These are phyloP conservation scores for Arenicola marina DNA, from an alignment of 2,888 invertebrate species.

Conservation along the genomic window DNA sequence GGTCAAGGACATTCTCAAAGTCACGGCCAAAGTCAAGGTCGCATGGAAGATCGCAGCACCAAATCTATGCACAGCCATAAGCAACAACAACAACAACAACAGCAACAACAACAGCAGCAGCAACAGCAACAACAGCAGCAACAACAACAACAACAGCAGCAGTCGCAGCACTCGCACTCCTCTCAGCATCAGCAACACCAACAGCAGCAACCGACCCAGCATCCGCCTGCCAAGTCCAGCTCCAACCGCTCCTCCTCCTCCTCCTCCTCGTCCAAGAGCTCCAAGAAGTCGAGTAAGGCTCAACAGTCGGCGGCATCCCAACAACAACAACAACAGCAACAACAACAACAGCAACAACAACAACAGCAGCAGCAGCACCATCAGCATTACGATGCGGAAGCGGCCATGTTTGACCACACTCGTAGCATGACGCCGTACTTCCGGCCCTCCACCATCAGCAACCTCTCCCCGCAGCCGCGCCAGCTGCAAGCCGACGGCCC, in stretches of 20 bases:
- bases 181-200: neutral
- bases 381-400: neutral
- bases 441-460: conserved; percentile 47
- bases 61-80: neutral
- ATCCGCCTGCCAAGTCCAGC: neutral
- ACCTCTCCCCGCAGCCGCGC: conserved; percentile 46
- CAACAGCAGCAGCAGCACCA: conserved; percentile 10
- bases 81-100: neutral
- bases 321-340: conserved; percentile 16
- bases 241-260: neutral
- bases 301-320: neutral
- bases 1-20: neutral
- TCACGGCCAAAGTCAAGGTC: neutral
- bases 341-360: conserved; percentile 2
- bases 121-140: conserved; percentile 1
- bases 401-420: conserved; percentile 37
- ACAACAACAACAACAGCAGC: neutral
- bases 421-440: conserved; percentile 54
- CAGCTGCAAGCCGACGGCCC: conserved; percentile 50
- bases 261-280: conserved; percentile 7
- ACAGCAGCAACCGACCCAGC: neutral
- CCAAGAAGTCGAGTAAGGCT: conserved; percentile 5
- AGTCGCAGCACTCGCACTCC: neutral
- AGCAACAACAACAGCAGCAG: neutral
- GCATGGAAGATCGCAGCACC: neutral